Base-by-base conservation (phyloP, 2,113 vertebrate genomes). In the Hippocampus comes region DNA sequence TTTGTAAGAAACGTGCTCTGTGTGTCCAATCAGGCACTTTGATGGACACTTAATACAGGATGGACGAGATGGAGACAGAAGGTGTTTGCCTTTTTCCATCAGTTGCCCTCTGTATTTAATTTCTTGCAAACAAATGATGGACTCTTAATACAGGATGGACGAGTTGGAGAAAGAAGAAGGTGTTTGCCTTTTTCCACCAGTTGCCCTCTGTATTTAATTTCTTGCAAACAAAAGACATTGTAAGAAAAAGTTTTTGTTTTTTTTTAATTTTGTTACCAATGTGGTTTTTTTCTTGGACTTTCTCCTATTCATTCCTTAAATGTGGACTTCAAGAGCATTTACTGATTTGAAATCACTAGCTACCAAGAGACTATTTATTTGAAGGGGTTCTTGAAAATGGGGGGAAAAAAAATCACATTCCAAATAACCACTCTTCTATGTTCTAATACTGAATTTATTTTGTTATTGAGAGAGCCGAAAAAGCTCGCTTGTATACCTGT, bases 281-380 rank as follows among this genome's bases (percentile, higher is more conserved):
- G 23, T 82, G 82, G 27, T 76, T 85, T 82, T 85, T 82, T 74
- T 63, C 65, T 82, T 80, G 53, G 68, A 82, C 69, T 74, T 78
- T 79, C 68, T 82, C 80, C 73, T 85, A 67, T 82, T 88, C 87
- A 91, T 92, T 92, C 90, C 91, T 85, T 41, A 79, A 86, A 80
- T 51, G 74, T 82, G 82, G 81, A 86, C 78, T 74, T 74, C 76
- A 83, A 89, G 85, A 89, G 78, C 86, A 84, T 91, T 71, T 87
- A 88, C 84, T 84, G 82, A 79, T 86, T 80, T 76, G 81, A 79
- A 75, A 86, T 91, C 80, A 86, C 82, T 86, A 89, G 79, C 76
- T 82, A 81, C 81, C 86, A 85, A 90, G 68, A 91, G 70, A 81
- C 68, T 92, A 92, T 91, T 92, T 92, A 90, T 91, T 89, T 86